Conservation (phyloP, 23 tunicate species). For the Halocynthia aurantium region DNA sequence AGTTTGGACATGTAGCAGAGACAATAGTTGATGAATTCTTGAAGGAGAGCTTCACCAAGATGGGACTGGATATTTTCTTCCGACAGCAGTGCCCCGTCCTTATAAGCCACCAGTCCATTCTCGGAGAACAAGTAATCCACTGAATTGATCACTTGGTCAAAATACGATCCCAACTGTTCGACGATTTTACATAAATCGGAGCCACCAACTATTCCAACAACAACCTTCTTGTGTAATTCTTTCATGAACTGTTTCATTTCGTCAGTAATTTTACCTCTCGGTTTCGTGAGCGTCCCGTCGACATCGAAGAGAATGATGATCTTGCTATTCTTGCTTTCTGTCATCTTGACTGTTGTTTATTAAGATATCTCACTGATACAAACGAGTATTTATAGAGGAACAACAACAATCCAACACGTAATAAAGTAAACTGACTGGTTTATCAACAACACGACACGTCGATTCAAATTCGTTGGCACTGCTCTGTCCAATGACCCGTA, state of each 20-base stretch:
- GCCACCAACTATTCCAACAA: slow-evolving; percentile 92
- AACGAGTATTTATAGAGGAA: too few relatives aligned
- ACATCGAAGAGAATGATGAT: slow-evolving; percentile 87
- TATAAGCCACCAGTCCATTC: slow-evolving; percentile 95
- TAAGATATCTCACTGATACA: too few relatives aligned
- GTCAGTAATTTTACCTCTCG: slow-evolving; percentile 67
- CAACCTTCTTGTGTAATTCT: slow-evolving; percentile 45
- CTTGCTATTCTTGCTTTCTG: slow-evolving; percentile 9
- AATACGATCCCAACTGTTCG: slow-evolving; percentile 71
- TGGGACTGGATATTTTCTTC: slow-evolving; percentile 64
- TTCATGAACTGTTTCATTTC: slow-evolving; percentile 75
- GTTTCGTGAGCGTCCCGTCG: slow-evolving; percentile 93
- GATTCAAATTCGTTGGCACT: too few relatives aligned
- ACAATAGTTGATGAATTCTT: slow-evolving; percentile 72
- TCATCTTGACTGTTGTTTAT: too few relatives aligned
- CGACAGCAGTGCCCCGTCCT: slow-evolving; percentile 52
- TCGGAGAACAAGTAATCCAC: slow-evolving; percentile 92
- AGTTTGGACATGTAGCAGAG: slow-evolving; percentile 75
- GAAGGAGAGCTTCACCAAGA: slow-evolving; percentile 68
- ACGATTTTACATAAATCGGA: slow-evolving; percentile 79
- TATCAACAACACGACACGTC: too few relatives aligned
- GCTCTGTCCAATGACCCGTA: too few relatives aligned
- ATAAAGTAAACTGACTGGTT: too few relatives aligned
- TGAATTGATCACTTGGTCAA: slow-evolving; percentile 34
- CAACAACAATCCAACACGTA: too few relatives aligned